Evolutionary conservation across 2,113 vertebrate species (phyloP).

Genomic region (Oxyruncus cristatus): DNA sequence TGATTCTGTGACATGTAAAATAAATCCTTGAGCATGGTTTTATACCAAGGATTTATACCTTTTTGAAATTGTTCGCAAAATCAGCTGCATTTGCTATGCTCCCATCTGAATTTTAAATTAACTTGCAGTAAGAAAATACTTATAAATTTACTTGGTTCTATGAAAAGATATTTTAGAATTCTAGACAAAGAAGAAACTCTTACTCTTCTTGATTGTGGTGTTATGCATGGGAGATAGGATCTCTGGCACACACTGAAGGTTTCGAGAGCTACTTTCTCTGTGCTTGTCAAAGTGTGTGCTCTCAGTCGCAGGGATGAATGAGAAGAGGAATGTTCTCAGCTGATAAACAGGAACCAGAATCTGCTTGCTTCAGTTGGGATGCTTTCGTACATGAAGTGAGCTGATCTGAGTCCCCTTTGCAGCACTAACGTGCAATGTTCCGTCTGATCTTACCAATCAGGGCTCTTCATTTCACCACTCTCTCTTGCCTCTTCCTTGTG

Average conservation of each 20-base stretch:
- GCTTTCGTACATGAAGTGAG: not conserved
- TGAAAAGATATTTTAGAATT: not conserved
- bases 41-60: not conserved
- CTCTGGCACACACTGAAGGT: not conserved
- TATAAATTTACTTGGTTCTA: not conserved
- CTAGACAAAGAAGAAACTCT: not conserved
- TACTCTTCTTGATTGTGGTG: not conserved
- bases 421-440: accelerated
- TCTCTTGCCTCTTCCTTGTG: accelerated
- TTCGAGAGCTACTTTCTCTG: not conserved
- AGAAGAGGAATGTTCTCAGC: not conserved
- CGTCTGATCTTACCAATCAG: not conserved
- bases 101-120: not conserved
- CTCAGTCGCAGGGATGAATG: not conserved
- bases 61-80: not conserved
- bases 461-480: not conserved
- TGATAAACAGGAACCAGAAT: not conserved
- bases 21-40: not conserved
- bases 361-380: not conserved
- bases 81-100: not conserved
- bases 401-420: not conserved
- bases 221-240: not conserved
- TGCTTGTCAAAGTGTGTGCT: not conserved
- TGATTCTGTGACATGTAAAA: not conserved
- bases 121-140: not conserved